These are phyloP conservation scores for Chrysotoxum bicinctum DNA, from an alignment of 2,888 invertebrate genomes.

Conservation along the genomic window DNA sequence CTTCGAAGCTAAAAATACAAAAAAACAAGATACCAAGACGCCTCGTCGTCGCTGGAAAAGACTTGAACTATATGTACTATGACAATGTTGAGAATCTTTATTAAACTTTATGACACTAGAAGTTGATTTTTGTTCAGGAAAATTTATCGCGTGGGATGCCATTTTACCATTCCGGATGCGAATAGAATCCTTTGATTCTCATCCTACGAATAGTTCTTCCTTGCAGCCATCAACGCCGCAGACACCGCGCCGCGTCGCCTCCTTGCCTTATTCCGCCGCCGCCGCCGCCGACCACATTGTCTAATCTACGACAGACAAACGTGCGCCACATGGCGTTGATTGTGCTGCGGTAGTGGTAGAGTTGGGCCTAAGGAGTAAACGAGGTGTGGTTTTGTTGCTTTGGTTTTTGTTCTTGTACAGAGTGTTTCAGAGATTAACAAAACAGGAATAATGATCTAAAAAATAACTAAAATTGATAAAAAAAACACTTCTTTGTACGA, in stretches of 20 bases:
- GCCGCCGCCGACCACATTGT: slow-evolving; percentile 37
- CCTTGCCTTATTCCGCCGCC: too few relatives aligned
- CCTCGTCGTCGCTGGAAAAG: not conserved
- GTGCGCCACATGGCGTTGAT: slow-evolving; percentile 54
- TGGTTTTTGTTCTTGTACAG: not conserved
- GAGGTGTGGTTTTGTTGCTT: slow-evolving; percentile 56
- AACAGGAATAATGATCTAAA: not conserved
- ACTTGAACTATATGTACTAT: not conserved
- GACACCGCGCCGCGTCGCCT: not conserved
- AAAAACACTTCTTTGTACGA: too few relatives aligned
- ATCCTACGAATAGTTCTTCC: slow-evolving; percentile 28
- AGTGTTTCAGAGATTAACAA: not conserved
- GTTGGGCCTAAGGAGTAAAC: slow-evolving; percentile 14
- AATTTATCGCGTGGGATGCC: not conserved
- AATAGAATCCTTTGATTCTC: slow-evolving; percentile 44
- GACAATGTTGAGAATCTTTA: slow-evolving; percentile 22
- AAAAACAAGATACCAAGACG: not conserved
- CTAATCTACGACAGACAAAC: slow-evolving; percentile 62
- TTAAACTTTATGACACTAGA: slow-evolving; percentile 54
- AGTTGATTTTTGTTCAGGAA: slow-evolving; percentile 42
- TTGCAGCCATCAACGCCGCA: not conserved
- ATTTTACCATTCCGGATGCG: slow-evolving; percentile 3
- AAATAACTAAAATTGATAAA: too few relatives aligned
- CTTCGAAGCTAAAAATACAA: slow-evolving; percentile 1
- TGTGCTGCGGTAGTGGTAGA: not conserved